Base-by-base conservation (phyloP, 1,140 invertebrate genomes). In the Lordiphosa stackelbergi region DNA sequence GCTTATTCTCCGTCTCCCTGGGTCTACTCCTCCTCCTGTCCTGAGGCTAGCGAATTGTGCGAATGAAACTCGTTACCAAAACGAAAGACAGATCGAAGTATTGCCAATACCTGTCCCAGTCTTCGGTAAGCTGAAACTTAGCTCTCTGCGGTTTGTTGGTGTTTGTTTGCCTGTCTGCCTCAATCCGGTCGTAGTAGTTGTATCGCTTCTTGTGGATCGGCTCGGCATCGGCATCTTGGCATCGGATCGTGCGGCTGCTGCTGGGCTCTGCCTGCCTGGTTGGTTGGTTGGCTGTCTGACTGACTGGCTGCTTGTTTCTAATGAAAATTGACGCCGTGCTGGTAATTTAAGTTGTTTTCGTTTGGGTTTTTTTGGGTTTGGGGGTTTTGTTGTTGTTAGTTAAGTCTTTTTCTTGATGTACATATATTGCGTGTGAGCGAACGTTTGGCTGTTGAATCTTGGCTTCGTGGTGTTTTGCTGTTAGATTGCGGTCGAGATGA, bases 241-340 rank as follows among this genome's bases (percentile, higher is more conserved):
- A 51, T 54, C 56, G 57, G 56, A 49, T 71, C 53, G 42, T 59
- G 51, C 28, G 28, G 28, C 28, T 31, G 28, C 28, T 31, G 45
- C 45, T 46, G 31, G 22, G 24, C 37, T 48, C 16, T 45, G 41
- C 22, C 36, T 9, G 24, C 34, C 12, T 47, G 45, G 53, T 24
- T 37, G 45, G 53, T 24, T 37, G 46, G 31, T 34, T 13, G 4
- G 12, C 31, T 53, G 49, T 2, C 28, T 31, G 34, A 36, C 28
- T 8, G 34, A 36, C 13, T 45, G 34, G 54, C 54, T 72, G 72
- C 60, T 77, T 69, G 51, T 77, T 83, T 83, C 73, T 83, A 83
- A 84, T 83, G 77, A 84, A 83, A 83, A 84, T 75, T 83, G 78
- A 83, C 78, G 77, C 77, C 73, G 75, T 69, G 72, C 57, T 75